These are phyloP conservation scores for Standfussiana lucernea DNA, from an alignment of 2,888 invertebrate species.

Conservation along the genomic window DNA sequence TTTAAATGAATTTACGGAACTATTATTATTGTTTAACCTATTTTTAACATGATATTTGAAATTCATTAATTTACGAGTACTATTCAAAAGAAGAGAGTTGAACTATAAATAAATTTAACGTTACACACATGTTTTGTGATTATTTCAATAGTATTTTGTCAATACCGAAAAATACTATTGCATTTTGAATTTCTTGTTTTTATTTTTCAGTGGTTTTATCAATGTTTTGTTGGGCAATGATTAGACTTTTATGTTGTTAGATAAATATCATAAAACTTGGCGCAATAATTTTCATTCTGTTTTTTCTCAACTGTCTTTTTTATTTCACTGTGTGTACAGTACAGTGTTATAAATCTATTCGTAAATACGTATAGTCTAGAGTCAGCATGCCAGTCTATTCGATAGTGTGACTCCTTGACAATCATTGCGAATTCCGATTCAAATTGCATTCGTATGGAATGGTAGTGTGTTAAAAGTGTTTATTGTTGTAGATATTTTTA, in stretches of 20 bases:
- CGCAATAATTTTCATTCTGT: background rate
- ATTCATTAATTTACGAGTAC: background rate
- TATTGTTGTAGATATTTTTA: background rate
- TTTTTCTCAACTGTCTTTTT: background rate
- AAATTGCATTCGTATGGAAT: conserved; percentile 15
- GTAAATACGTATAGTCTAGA: background rate
- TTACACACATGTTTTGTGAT: no score
- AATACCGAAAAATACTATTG: background rate
- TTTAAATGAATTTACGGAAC: conserved; percentile 34
- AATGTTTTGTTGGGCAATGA: background rate
- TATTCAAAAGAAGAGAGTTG: no score
- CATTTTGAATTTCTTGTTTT: background rate
- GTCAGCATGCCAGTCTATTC: background rate
- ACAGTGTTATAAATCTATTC: background rate
- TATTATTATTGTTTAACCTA: conserved; percentile 6
- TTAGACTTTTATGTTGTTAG: background rate
- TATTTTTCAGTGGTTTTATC: background rate
- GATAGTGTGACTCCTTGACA: background rate
- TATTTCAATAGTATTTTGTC: background rate
- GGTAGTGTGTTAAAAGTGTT: background rate
- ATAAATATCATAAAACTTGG: background rate
- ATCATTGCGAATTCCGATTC: conserved; percentile 24
- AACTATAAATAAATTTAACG: background rate
- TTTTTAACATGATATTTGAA: background rate
- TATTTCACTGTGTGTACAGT: background rate